A percentile compares a stretch with the other conserved stretches of the same genome.
Evolutionary conservation across 2,888 invertebrate species (phyloP).

Genomic region (Callimorpha dominula): DNA sequence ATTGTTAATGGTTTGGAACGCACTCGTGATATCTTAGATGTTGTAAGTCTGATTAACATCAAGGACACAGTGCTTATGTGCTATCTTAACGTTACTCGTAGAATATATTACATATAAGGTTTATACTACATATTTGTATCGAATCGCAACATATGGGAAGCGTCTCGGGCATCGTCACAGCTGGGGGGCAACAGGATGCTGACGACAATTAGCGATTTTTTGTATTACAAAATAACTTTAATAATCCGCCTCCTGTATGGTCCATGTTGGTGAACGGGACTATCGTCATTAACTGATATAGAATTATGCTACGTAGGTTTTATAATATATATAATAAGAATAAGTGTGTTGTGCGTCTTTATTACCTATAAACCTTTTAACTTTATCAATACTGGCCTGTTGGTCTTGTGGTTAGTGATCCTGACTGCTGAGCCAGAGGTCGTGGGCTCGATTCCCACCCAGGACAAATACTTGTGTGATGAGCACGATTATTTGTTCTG

Average conservation of each 20-base stretch:
- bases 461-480: too few relatives aligned
- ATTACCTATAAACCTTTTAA: too few relatives aligned
- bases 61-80: not conserved
- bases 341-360: too few relatives aligned
- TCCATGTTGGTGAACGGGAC: conserved; percentile 14
- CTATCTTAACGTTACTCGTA: not conserved
- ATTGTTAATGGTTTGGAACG: not conserved
- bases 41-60: not conserved
- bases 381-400: too few relatives aligned
- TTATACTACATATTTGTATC: conserved; percentile 5
- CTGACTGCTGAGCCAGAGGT: too few relatives aligned
- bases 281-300: conserved; percentile 27
- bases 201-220: conserved; percentile 39
- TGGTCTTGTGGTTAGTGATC: too few relatives aligned
- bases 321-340: too few relatives aligned
- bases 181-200: conserved; percentile 52
- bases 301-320: not conserved
- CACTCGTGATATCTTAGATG: not conserved
- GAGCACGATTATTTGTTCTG: too few relatives aligned
- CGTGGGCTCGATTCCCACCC: too few relatives aligned
- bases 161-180: conserved; percentile 37
- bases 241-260: conserved; percentile 15
- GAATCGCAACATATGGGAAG: conserved; percentile 43
- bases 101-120: not conserved
- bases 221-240: conserved; percentile 26